These are phyloP conservation scores for Drosophila cyrtoloma DNA, from an alignment of 2,888 invertebrate genomes.

Conservation along the genomic window DNA sequence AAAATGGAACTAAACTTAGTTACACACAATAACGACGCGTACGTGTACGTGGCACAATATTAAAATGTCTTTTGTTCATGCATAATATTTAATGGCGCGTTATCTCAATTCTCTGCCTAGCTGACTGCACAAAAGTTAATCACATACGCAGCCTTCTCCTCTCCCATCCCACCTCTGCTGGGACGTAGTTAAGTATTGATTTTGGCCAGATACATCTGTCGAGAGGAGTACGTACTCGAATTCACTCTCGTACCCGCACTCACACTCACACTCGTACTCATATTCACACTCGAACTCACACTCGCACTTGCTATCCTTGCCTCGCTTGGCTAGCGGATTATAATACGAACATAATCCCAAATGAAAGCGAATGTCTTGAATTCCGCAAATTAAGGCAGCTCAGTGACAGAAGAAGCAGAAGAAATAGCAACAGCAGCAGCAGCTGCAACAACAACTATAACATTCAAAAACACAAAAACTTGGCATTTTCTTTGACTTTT, in stretches of 20 bases:
- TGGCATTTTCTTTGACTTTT: slow-evolving; percentile 45
- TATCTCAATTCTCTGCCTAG: slow-evolving; percentile 71
- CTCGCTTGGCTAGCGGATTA: slow-evolving; percentile 64
- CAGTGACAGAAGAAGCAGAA: slow-evolving; percentile 13
- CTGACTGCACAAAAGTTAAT: slow-evolving; percentile 76
- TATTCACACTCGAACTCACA: slow-evolving; percentile 1
- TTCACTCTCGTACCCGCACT: background rate
- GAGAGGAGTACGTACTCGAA: slow-evolving; percentile 6
- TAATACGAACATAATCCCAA: slow-evolving; percentile 70
- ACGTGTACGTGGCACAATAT: slow-evolving; percentile 37
- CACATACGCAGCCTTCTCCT: slow-evolving; percentile 52
- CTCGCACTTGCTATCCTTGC: slow-evolving; percentile 26
- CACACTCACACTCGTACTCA: slow-evolving; percentile 1
- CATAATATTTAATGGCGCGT: slow-evolving; percentile 68
- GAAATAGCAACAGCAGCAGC: slow-evolving; percentile 6
- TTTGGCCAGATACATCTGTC: slow-evolving; percentile 39
- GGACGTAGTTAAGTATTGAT: slow-evolving; percentile 61
- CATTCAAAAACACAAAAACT: slow-evolving; percentile 33
- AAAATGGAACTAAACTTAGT: slow-evolving; percentile 16
- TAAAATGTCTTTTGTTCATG: slow-evolving; percentile 68
- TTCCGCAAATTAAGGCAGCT: slow-evolving; percentile 72
- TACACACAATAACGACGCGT: slow-evolving; percentile 23
- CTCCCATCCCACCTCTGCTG: background rate
- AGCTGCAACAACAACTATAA: slow-evolving; percentile 20
- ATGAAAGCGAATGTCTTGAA: slow-evolving; percentile 77